Percentiles rank a stretch among this genome's conserved stretches.
phyloP scores from a whole-genome alignment of 2,888 invertebrate species.

The Tenthredo livida region DNA sequence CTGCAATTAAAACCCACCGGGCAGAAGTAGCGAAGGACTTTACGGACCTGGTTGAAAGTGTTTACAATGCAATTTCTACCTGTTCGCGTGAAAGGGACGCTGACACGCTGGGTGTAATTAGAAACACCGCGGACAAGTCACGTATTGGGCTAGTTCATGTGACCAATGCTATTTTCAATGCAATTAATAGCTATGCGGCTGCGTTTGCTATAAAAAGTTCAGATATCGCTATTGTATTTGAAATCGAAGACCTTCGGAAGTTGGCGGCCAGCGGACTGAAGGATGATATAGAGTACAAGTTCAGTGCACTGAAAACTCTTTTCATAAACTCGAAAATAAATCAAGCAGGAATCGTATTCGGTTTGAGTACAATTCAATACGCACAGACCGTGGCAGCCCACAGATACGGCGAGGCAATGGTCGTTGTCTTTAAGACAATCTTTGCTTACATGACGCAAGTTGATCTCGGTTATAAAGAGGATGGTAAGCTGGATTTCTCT shows the following conservation, averaged over 20 bases:
- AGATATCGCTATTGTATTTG: background rate
- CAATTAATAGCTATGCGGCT: background rate
- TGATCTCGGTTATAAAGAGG: background rate
- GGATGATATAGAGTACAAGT: background rate
- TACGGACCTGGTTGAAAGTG: background rate
- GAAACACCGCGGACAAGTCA: background rate
- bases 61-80: background rate
- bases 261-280: background rate
- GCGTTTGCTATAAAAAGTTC: background rate
- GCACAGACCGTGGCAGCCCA: background rate
- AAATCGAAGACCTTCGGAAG: background rate
- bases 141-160: background rate
- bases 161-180: conserved; percentile 1
- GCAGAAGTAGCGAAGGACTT: background rate
- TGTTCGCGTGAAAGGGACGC: background rate
- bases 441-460: background rate
- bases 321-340: background rate
- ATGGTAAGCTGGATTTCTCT: background rate
- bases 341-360: background rate
- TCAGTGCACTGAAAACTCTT: background rate
- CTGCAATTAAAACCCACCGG: background rate
- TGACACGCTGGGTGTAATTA: background rate
- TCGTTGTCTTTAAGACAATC: background rate
- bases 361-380: background rate
- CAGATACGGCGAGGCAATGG: background rate